Evolutionary conservation across 2,797 vertebrate genomes (phyloP).

Genomic region (Trematomus bernacchii): DNA sequence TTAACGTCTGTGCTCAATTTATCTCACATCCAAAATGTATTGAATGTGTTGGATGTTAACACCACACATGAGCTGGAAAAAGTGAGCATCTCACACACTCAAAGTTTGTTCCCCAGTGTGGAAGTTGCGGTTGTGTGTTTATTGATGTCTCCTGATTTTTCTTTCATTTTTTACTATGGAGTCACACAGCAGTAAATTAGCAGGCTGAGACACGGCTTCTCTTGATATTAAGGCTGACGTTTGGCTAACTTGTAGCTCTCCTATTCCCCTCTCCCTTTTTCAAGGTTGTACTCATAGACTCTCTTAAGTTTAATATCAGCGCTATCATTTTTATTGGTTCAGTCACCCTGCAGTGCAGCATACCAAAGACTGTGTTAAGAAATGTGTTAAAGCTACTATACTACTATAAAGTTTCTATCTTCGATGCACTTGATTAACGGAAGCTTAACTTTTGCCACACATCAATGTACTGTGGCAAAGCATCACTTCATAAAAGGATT

Average conservation of each 20-base stretch:
- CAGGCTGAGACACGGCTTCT: neutral
- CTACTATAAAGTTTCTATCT: constrained; percentile 1
- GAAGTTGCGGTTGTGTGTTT: neutral
- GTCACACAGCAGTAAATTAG: neutral
- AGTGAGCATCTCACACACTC: constrained; percentile 2
- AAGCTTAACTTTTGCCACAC: neutral
- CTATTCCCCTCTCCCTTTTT: neutral
- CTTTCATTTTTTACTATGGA: constrained; percentile 15
- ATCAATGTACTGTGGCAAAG: neutral
- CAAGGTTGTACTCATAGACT: neutral
- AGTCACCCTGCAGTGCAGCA: neutral
- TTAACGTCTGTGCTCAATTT: neutral
- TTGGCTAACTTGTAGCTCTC: constrained; percentile 5
- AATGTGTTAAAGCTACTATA: neutral
- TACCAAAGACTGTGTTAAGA: neutral
- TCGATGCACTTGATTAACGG: neutral
- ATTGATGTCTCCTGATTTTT: constrained; percentile 2
- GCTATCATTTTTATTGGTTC: constrained; percentile 4
- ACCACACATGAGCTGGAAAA: constrained; percentile 1
- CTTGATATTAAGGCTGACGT: neutral
- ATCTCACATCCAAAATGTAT: neutral
- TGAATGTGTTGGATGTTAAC: neutral
- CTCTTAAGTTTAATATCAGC: constrained; percentile 10
- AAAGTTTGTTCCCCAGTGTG: neutral
- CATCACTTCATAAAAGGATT: neutral